Evolutionary conservation across 2,797 vertebrate species (phyloP).

Genomic region (Melanotaenia trifasciata): DNA sequence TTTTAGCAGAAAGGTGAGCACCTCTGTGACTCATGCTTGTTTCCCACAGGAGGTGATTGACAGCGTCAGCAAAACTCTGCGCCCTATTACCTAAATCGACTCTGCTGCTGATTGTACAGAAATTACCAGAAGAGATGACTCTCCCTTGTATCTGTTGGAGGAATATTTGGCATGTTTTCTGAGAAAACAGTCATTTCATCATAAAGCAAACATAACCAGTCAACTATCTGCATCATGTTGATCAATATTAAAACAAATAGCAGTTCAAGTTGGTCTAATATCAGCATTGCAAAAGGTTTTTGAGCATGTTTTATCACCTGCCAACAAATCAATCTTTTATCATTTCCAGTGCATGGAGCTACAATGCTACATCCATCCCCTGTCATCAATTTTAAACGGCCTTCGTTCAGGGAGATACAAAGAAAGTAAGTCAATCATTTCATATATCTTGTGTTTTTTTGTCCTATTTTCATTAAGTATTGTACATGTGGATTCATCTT

Average conservation of each 20-base stretch:
- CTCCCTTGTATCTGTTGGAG: background rate
- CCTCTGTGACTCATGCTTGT: constrained; percentile 20
- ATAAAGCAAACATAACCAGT: constrained; percentile 9
- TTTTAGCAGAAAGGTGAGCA: constrained; percentile 83
- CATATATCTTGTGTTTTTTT: constrained; percentile 8
- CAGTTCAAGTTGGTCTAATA: background rate
- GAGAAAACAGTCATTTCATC: constrained; percentile 10
- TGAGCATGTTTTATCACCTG: constrained; percentile 14
- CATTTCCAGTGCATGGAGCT: constrained; percentile 82
- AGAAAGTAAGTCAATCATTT: constrained; percentile 81
- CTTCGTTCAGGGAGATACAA: constrained; percentile 86
- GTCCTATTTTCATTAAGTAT: background rate
- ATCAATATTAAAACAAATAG: background rate
- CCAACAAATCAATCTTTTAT: constrained; percentile 33
- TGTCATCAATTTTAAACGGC: constrained; percentile 85
- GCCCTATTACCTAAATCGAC: constrained; percentile 55
- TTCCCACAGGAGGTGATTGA: constrained; percentile 18
- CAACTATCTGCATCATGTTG: constrained; percentile 4
- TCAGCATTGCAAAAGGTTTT: background rate
- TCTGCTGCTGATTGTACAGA: constrained; percentile 29
- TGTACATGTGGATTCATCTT: too few relatives aligned
- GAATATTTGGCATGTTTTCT: constrained; percentile 41
- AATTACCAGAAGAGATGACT: constrained; percentile 50
- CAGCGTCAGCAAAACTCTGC: constrained; percentile 45
- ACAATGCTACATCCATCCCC: constrained; percentile 86